Evolutionary conservation across 2,888 invertebrate species (phyloP).

Genomic region (Hyles lineata): DNA sequence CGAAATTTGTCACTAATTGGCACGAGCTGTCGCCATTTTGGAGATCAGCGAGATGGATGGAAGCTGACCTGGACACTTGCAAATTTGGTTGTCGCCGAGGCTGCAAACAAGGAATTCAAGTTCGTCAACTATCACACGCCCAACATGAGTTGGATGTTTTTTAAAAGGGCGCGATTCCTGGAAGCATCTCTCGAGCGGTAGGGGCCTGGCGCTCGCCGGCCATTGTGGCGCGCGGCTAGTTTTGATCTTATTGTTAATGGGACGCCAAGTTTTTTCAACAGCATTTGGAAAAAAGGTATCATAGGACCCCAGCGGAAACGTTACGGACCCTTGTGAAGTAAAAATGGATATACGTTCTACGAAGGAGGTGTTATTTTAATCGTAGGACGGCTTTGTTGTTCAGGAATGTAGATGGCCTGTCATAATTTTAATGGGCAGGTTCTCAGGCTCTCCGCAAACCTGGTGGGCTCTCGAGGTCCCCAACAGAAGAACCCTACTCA

Average conservation of each 20-base stretch:
- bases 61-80: slow-evolving; percentile 7
- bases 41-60: background rate
- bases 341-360: slow-evolving; percentile 81
- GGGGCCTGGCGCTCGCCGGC: slow-evolving; percentile 80
- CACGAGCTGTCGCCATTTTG: background rate
- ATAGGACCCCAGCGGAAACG: slow-evolving; percentile 83
- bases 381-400: slow-evolving; percentile 81
- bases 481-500: slow-evolving; percentile 68
- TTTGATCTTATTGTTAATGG: slow-evolving; percentile 85
- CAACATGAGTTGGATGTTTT: slow-evolving; percentile 81
- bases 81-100: slow-evolving; percentile 31
- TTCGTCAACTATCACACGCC: slow-evolving; percentile 76
- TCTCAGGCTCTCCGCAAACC: slow-evolving; percentile 70
- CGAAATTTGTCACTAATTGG: background rate
- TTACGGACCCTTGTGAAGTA: slow-evolving; percentile 82
- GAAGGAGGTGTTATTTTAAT: slow-evolving; percentile 84
- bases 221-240: slow-evolving; percentile 83
- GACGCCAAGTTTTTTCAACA: slow-evolving; percentile 83
- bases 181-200: slow-evolving; percentile 74
- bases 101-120: slow-evolving; percentile 66
- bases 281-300: slow-evolving; percentile 80
- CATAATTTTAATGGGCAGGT: slow-evolving; percentile 82
- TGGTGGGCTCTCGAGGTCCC: slow-evolving; percentile 58
- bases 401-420: slow-evolving; percentile 84
- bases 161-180: slow-evolving; percentile 80